Evolutionary conservation across 2,797 vertebrate species (phyloP), one percentile per base, ranked within the genome.

Genomic region (Oreortyx pictus): DNA sequence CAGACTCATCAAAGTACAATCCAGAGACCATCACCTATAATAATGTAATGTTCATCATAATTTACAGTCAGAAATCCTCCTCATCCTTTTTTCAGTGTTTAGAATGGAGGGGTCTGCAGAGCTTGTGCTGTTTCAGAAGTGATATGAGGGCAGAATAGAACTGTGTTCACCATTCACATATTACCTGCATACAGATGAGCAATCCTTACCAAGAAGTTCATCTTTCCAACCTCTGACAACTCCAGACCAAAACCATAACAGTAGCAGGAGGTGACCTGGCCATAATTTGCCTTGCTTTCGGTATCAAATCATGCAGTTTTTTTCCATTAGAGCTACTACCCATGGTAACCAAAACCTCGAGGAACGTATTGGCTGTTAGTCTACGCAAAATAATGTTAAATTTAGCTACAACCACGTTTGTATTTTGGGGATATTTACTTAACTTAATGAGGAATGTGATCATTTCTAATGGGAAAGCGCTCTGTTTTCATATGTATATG

Each of bases 391-490:
- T 20, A 68, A 60, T 46, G 47, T 74, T 79, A 93, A 87, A 88
- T 90, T 96, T 37, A 8, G 73, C 57, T 78, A 79, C 59, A 72
- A 85, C n/a, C 44, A 17, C 31, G 23, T 86, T 82, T 94, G 72
- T 54, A 56, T 43, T 91, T 75, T 85, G 68, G 54, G 88, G 91
- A 20, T 97, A 97, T 97, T 97, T 96, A 86, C 90, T 93, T 86
- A 95, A 91, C 56, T 95, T 97, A 96, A 97, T 95, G 90, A 96
- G 93, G 93, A 96, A 87, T 94, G 79, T 94, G 84, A 87, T 88
- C 81, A 67, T 70, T 84, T 91, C 88, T 94, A 82, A 97, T 85
- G 57, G 74, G 49, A 94, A 93, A 86, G 66, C 7, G n/a, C 41
- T 49, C 4, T 66, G 83, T 90, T 95, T 96, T 92, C 93, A 77